phyloP scores from a whole-genome alignment of 2,888 invertebrate species.

The Caenorhabditis panamensis region DNA sequence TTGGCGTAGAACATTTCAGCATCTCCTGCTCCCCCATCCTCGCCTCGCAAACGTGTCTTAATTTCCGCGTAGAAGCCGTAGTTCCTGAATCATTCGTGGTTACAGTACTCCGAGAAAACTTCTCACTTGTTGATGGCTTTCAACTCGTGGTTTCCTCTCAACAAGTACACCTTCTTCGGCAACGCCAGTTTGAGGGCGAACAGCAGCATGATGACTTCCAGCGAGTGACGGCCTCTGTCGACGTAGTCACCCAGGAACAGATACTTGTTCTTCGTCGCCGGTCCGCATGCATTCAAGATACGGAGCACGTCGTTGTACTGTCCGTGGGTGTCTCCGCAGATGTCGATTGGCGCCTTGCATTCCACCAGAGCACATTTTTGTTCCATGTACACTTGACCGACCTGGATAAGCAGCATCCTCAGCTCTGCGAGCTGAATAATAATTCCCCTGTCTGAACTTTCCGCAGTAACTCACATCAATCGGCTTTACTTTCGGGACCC shows the following conservation, averaged over 20 bases:
- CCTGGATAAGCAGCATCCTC: background rate
- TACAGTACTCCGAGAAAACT: too few species aligned
- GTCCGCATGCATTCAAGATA: background rate
- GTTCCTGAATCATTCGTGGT: too few species aligned
- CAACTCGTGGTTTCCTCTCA: constrained; percentile 98
- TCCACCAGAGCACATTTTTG: background rate
- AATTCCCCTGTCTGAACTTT: too few species aligned
- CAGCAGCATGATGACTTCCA: constrained; percentile 85
- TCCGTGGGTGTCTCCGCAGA: background rate
- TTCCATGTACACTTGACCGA: background rate
- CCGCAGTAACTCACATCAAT: too few species aligned
- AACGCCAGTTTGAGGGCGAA: constrained; percentile 86
- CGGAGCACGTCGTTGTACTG: background rate
- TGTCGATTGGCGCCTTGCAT: background rate
- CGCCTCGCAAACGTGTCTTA: too few species aligned
- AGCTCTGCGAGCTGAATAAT: background rate
- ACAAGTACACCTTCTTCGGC: constrained; percentile 90
- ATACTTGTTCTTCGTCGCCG: constrained; percentile 10
- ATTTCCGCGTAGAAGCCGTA: constrained; percentile 82
- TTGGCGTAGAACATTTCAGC: too few species aligned
- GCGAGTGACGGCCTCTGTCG: constrained; percentile 92
- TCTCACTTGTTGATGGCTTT: constrained; percentile 50
- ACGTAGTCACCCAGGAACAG: constrained; percentile 89
- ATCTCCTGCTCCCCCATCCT: too few species aligned
- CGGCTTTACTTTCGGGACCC: too few species aligned